phyloP scores from a whole-genome alignment of 2,797 vertebrate species.

The Phoebastria nigripes region DNA sequence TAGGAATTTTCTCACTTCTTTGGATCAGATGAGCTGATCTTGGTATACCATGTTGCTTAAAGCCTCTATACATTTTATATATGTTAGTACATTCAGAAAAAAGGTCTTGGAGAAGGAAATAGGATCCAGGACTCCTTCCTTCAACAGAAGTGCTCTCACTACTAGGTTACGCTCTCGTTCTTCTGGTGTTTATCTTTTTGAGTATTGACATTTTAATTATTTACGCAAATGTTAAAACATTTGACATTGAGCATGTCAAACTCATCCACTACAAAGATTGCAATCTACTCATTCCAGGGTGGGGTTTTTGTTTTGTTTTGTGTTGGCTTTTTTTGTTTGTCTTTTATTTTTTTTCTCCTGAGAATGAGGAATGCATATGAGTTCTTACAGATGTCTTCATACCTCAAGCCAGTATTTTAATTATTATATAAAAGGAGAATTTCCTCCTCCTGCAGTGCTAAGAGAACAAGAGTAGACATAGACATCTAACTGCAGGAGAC shows the following conservation, averaged over 20 bases:
- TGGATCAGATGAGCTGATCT: neutral
- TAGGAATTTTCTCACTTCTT: neutral
- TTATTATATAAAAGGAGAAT: neutral
- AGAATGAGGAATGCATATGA: neutral
- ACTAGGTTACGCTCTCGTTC: neutral
- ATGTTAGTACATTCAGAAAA: neutral
- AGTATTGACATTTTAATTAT: neutral
- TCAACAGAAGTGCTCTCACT: neutral
- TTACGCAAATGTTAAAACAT: neutral
- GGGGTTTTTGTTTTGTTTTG: rapidly evolving
- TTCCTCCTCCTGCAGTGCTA: neutral
- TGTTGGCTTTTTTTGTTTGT: rapidly evolving
- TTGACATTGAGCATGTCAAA: neutral
- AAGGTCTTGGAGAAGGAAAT: neutral
- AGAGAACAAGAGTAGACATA: neutral
- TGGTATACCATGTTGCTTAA: neutral
- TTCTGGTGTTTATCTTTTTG: neutral
- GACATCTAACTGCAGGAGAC: neutral
- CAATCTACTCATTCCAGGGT: neutral
- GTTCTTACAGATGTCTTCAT: neutral
- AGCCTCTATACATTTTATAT: neutral
- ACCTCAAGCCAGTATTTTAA: neutral
- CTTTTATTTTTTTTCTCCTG: neutral
- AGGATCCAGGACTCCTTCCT: neutral
- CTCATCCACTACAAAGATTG: neutral